Percentiles rank a stretch among this genome's conserved stretches.
Evolutionary conservation across 2,888 invertebrate genomes (phyloP).

Genomic region (Acleris laterana): DNA sequence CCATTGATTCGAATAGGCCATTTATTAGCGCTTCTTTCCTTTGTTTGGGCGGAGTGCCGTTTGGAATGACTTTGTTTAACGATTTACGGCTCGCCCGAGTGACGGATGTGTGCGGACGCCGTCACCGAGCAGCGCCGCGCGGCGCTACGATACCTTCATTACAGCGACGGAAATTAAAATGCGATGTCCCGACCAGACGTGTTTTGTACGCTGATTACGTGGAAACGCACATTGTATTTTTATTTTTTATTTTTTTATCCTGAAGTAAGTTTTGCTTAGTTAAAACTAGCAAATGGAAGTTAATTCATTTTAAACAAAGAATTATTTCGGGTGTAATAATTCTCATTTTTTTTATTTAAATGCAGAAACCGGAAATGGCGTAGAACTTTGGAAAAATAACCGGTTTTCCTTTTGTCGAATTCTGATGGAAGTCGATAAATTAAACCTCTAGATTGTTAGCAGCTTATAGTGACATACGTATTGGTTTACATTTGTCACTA

Average conservation of each 20-base stretch:
- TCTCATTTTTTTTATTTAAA: no score
- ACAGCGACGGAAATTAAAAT: conserved; percentile 32
- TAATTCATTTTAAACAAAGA: no score
- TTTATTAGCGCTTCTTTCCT: conserved; percentile 30
- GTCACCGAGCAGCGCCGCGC: conserved; percentile 40
- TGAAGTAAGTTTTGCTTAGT: no score
- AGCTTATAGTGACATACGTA: no score
- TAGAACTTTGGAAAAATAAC: no score
- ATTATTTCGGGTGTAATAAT: no score
- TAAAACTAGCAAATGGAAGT: no score
- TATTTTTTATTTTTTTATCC: neutral
- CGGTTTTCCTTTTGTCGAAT: no score
- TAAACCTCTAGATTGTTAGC: no score
- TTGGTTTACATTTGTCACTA: no score
- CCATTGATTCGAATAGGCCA: conserved; percentile 17
- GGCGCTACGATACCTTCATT: conserved; percentile 29
- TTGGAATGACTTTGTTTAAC: conserved; percentile 36
- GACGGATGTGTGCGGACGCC: conserved; percentile 54
- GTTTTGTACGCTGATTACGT: conserved; percentile 25
- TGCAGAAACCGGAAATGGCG: no score
- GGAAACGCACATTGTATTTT: conserved; percentile 22
- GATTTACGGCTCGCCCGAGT: conserved; percentile 47
- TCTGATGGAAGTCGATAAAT: no score
- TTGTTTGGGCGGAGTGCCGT: conserved; percentile 27
- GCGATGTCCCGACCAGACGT: conserved; percentile 21